These are phyloP conservation scores for Tetheella fluctuosa DNA, from an alignment of 2,888 invertebrate species.

Conservation along the genomic window DNA sequence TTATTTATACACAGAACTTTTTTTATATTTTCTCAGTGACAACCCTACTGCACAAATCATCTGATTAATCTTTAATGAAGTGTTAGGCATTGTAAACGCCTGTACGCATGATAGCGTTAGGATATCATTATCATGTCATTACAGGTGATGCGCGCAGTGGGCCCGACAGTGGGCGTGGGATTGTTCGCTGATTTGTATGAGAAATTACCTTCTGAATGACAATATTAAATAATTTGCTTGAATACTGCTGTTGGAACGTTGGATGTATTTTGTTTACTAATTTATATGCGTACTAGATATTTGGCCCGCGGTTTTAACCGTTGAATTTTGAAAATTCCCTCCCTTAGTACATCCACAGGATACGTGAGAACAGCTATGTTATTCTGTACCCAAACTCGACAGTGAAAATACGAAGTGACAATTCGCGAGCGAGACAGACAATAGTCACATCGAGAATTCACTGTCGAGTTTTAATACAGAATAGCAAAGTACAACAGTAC, in stretches of 20 bases:
- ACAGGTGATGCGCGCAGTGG: constrained; percentile 5
- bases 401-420: no score
- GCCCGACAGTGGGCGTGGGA: constrained; percentile 18
- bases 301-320: no score
- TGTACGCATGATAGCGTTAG: constrained; percentile 11
- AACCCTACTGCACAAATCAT: constrained; percentile 9
- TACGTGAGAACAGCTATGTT: no score
- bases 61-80: constrained; percentile 16
- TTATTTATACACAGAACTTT: no score
- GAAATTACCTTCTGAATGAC: constrained; percentile 8
- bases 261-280: constrained; percentile 2
- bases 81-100: constrained; percentile 15
- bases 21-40: neutral
- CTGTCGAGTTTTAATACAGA: no score
- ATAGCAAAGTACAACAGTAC: no score
- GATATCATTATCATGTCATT: constrained; percentile 19
- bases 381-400: no score
- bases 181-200: neutral
- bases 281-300: no score
- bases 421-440: no score
- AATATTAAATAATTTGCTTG: neutral
- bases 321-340: no score
- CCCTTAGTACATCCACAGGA: no score
- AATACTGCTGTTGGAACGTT: neutral
- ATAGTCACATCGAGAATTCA: no score